Percentiles rank a stretch among this genome's conserved stretches.
These are phyloP conservation scores for Zoanthus sansibaricus DNA, from an alignment of 92 coral and sea anemone species.

Conservation along the genomic window DNA sequence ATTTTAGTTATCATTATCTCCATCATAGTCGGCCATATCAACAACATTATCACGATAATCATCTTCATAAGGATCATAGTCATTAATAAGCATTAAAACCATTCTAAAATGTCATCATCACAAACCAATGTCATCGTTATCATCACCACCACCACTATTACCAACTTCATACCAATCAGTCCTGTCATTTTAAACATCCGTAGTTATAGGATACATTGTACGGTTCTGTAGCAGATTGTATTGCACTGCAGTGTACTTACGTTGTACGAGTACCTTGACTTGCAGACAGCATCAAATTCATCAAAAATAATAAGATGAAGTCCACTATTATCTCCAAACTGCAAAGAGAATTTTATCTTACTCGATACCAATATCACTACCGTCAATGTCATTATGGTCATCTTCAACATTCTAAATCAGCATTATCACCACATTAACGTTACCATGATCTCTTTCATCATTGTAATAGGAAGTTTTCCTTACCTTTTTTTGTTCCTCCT, in stretches of 20 bases:
- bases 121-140: not conserved
- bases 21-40: not conserved
- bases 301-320: constrained; percentile 96
- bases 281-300: constrained; percentile 99
- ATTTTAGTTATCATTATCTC: not conserved
- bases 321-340: constrained; percentile 97
- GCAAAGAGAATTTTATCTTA: not conserved
- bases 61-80: too few relatives aligned
- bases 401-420: not conserved
- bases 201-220: too few relatives aligned
- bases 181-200: too few relatives aligned
- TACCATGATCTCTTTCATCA: not conserved
- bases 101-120: too few relatives aligned
- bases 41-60: not conserved
- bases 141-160: not conserved
- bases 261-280: constrained; percentile 96
- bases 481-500: constrained; percentile 98
- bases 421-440: not conserved
- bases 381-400: not conserved
- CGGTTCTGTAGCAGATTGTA: not conserved
- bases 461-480: not conserved
- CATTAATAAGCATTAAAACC: too few relatives aligned
- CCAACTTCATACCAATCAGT: not conserved
- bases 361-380: not conserved
- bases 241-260: constrained; percentile 61